Evolutionary conservation across 2,113 vertebrate species (phyloP), one percentile per base, ranked within the genome.

Genomic region (Centropristis striata): DNA sequence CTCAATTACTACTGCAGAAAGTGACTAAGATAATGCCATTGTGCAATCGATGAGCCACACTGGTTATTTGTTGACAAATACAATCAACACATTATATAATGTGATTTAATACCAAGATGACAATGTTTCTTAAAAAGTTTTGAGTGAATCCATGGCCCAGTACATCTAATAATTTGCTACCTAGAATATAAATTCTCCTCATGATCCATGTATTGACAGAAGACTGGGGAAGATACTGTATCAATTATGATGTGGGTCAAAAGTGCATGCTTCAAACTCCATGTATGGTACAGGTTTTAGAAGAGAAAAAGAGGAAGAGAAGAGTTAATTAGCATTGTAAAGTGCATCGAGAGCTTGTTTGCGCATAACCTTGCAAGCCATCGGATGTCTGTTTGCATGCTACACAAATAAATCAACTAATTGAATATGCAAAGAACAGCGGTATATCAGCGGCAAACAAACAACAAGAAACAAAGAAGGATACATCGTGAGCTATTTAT

Each of bases 341-440:
- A 83, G 75, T 78, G 78, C 64, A 83, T 80, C 68, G 51, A 14
- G 61, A 67, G 75, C 76, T 84, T 90, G 88, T 91, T 93, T 92
- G 89, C 75, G 28, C 81, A 71, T 89, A 82, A 90, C 90, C 86
- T 90, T 90, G 89, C 23, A 69, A 81, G 82, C 85, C 79, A 41
- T 88, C 46, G 63, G 80, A 81, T 92, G 82, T 87, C 73, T 90
- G 90, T 93, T 89, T 89, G 87, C 86, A 83, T 71, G 60, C 86
- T 73, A 83, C 68, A 75, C 88, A 92, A 93, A 92, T 80, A 90
- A 88, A 91, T 90, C 61, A 83, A 70, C 82, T 79, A 75, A 86
- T 80, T 92, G 83, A 85, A 88, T 91, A 91, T 91, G 91, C 89
- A 92, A 89, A 87, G 80, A 90, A 86, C 72, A 88, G 70, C 71